These are phyloP conservation scores for Nasonovia ribisnigri DNA, from an alignment of 2,888 invertebrate species.

Conservation along the genomic window DNA sequence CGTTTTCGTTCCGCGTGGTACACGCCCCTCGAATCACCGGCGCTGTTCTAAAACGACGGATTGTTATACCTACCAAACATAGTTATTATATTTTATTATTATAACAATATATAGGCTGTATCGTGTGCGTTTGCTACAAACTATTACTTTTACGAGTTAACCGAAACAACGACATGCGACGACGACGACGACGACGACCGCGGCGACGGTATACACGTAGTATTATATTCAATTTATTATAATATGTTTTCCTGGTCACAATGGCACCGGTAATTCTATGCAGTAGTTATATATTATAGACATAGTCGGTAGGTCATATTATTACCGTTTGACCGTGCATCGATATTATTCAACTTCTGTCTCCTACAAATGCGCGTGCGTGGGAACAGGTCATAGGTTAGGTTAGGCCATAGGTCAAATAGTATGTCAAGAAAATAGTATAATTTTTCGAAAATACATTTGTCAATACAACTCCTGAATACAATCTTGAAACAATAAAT, in stretches of 20 bases:
- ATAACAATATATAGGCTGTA: slow-evolving; percentile 14
- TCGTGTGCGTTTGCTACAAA: slow-evolving; percentile 5
- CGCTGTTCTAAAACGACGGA: background rate
- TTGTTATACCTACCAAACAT: background rate
- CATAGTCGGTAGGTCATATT: background rate
- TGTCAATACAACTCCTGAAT: background rate
- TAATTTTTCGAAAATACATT: no score
- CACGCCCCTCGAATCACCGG: slow-evolving; percentile 16
- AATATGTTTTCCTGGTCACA: background rate
- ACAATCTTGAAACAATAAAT: background rate
- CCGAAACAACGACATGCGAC: slow-evolving; percentile 17
- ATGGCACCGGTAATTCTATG: background rate
- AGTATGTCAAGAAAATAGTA: background rate
- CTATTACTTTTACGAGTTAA: slow-evolving; percentile 9
- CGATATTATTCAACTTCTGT: background rate
- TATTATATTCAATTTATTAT: slow-evolving; percentile 5
- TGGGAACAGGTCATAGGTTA: background rate
- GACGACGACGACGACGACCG: background rate
- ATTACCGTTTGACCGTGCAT: background rate
- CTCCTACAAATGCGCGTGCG: background rate
- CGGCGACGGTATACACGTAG: background rate
- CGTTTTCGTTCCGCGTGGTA: background rate
- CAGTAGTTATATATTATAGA: background rate
- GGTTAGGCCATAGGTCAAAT: background rate
- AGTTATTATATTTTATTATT: slow-evolving; percentile 20